Base-by-base conservation (phyloP, 2,888 invertebrate species). In the Polyommatus icarus region DNA sequence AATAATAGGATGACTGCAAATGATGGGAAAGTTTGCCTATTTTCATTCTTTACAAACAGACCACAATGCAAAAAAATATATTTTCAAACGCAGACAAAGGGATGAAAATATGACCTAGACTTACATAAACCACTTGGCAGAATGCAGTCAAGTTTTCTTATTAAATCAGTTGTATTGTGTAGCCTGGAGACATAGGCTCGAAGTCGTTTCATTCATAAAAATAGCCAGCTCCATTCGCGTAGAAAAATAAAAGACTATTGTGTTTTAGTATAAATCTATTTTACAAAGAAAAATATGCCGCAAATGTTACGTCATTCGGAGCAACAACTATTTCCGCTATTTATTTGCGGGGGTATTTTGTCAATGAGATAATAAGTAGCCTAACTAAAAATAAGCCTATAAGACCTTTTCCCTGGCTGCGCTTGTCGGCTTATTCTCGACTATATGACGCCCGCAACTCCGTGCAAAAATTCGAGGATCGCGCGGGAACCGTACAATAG, bases 161-260 rank as follows among this genome's bases (percentile, higher is more conserved):
- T 73, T 73, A 40, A 46, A 73, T 73, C 73, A 73, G 40, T 20
- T n/a, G 40, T 73, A 73, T 73, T 73, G 73, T 73, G 61, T 12
- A 40, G 73, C 46, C 73, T 12, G 73, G 40, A 46, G 73, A 73
- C 73, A 73, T 73, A 32, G 67, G 67, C 73, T 72, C 73, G 73
- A 73, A 40, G 40, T 8, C 12, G 40, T 20, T 73, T 40, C 46
- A 40, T 73, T 40, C 50, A 46, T 73, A 73, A 73, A 73, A 73
- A 73, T 73, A 72, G 46, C 73, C 46, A 24, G 6, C 73, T 72
- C 36, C 20, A 18, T 40, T 72, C 36, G 72, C 72, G 72, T 73
- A 46, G 73, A 73, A 73, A 72, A 46, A 36, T 40, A 72, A 7
- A 72, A 73, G 73, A 67, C 67, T 32, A 67, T 67, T 67, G 32